Conservation (phyloP, 2,797 vertebrate genomes). For the Mus minutoides region DNA sequence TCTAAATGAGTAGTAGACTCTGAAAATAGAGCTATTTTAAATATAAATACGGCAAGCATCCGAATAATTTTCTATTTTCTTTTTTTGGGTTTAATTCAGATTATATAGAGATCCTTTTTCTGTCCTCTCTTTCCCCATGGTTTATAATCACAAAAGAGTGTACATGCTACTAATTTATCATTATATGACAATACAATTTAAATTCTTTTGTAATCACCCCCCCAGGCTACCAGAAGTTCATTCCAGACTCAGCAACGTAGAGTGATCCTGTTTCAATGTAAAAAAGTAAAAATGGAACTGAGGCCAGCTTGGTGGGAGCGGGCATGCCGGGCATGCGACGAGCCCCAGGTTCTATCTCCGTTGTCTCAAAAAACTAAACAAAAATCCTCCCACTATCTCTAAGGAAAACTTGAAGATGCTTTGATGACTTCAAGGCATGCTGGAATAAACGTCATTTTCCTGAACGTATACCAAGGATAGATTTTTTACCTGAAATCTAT, state of each 20-base stretch:
- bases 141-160: constrained; percentile 43
- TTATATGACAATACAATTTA: neutral
- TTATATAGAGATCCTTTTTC: neutral
- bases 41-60: neutral
- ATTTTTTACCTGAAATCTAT: neutral
- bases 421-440: constrained; percentile 18
- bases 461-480: neutral
- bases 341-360: too few species aligned
- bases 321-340: too few species aligned
- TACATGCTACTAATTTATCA: neutral
- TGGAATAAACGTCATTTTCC: constrained; percentile 25
- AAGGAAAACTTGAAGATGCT: constrained; percentile 32
- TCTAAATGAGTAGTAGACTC: neutral
- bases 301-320: neutral
- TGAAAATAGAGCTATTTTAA: neutral
- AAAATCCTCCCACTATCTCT: neutral
- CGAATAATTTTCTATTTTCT: neutral
- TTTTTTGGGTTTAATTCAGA: constrained; percentile 18
- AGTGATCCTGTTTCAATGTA: neutral
- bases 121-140: neutral
- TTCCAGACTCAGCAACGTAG: neutral
- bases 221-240: neutral
- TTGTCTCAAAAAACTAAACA: neutral
- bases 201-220: neutral
- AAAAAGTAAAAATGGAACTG: neutral